Evolutionary conservation across 2,888 invertebrate genomes (phyloP), one percentile per base, ranked within the genome.

Genomic region (Diachrysia chrysitis): DNA sequence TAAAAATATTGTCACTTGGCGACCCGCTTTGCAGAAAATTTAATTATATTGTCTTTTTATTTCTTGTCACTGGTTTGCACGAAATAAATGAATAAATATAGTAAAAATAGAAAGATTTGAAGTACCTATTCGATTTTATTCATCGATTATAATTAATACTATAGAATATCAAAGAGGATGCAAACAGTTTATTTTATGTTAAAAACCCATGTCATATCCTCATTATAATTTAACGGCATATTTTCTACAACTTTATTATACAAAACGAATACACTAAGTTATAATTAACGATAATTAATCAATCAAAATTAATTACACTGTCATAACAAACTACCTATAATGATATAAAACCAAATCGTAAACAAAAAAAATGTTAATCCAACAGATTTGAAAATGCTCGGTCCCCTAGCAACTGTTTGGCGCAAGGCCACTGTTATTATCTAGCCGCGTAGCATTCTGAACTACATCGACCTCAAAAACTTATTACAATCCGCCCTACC

Each of bases 401-500:
- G 19, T 60, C 19, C 60, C 66, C 60, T 65, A 69, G 55, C 60
- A 68, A 69, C 67, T 19, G 70, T 73, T 73, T 71, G 67, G 68
- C 67, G 63, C 62, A 71, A 73, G 75, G 74, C 72, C 73, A 74
- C 68, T 81, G 77, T 83, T 79, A 83, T 83, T 78, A 79, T 82
- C 76, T 79, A 76, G 83, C 77, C 76, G 83, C 76, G 76, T 79
- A 81, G 73, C 79, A 79, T 80, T 83, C 76, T 79, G 76, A 87
- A 85, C 84, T 83, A 83, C 81, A 79, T 78, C 85, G 85, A 90
- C 92, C 93, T 92, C 92, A 89, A 93, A 92, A 93, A 94, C 92
- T 92, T 93, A 93, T 93, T 91, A 93, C 90, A 87, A 89, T 88
- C 89, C 89, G 84, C 93, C 92, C 92, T 88, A 91, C 91, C 92